Conservation (phyloP, 2,797 vertebrate genomes). For the Tokudaia muenninki region DNA sequence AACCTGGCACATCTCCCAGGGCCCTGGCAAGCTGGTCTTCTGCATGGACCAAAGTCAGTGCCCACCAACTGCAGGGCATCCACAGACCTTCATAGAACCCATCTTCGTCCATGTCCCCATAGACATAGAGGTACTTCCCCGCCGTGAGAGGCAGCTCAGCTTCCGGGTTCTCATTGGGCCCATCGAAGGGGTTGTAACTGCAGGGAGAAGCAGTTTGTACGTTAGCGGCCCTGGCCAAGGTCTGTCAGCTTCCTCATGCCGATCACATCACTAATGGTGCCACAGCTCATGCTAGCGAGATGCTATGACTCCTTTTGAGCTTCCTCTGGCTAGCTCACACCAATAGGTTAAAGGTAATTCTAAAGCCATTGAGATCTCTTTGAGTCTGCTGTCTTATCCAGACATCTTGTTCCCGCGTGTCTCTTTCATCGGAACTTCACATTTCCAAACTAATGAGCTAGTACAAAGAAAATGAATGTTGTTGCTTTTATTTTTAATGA, state of each 20-base stretch:
- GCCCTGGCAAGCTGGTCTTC: background rate
- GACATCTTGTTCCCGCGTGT: too few relatives aligned
- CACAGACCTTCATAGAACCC: conserved; percentile 97
- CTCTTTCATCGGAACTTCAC: fast-evolving
- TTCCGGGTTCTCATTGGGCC: conserved; percentile 98
- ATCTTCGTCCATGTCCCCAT: conserved; percentile 99
- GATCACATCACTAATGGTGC: fast-evolving
- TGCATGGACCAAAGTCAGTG: background rate
- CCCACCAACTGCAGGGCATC: background rate
- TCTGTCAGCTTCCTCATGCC: fast-evolving
- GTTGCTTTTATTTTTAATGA: background rate
- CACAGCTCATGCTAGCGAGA: fast-evolving
- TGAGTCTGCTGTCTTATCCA: fast-evolving
- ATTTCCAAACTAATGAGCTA: background rate
- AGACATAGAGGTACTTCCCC: conserved; percentile 98
- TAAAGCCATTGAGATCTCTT: background rate
- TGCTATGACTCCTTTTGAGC: background rate
- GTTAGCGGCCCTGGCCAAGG: background rate
- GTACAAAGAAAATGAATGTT: background rate
- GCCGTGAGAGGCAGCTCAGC: conserved; percentile 98
- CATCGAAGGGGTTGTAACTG: conserved; percentile 99
- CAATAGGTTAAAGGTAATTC: background rate
- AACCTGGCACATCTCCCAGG: fast-evolving
- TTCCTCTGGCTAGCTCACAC: fast-evolving
- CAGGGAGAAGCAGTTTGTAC: fast-evolving